Evolutionary conservation across 2,888 invertebrate genomes (phyloP).

Genomic region (Horisme vitalbata): DNA sequence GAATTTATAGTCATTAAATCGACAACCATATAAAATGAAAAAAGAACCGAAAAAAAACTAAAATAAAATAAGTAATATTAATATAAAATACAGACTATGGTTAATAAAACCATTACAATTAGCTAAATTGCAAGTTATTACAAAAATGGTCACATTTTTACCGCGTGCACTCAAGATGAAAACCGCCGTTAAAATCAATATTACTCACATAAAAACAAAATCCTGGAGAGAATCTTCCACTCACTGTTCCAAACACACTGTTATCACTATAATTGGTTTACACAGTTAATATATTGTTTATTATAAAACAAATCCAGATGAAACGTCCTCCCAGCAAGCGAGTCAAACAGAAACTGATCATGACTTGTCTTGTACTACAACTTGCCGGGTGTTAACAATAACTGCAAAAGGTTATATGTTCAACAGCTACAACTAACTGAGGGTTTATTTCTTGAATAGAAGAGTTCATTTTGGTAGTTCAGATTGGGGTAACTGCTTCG

Average conservation of each 20-base stretch:
- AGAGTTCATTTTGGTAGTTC: constrained; percentile 35
- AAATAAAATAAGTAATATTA: too few relatives aligned
- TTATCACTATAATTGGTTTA: constrained; percentile 43
- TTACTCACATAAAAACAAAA: constrained; percentile 40
- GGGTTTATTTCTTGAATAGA: background rate
- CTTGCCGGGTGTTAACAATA: constrained; percentile 48
- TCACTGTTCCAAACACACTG: constrained; percentile 43
- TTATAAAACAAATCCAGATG: constrained; percentile 9
- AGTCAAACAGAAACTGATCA: constrained; percentile 53
- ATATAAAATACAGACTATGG: constrained; percentile 61
- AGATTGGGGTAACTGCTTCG: constrained; percentile 34
- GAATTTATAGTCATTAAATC: too few relatives aligned
- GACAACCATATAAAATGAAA: too few relatives aligned
- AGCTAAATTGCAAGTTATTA: constrained; percentile 35
- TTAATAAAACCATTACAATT: constrained; percentile 45
- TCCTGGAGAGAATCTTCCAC: constrained; percentile 41
- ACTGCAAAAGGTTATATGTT: constrained; percentile 42
- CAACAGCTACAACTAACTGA: constrained; percentile 16
- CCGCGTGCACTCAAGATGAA: constrained; percentile 28
- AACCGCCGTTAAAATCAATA: constrained; percentile 54
- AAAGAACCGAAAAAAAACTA: too few relatives aligned
- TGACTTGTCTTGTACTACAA: constrained; percentile 48
- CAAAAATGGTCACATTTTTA: constrained; percentile 12
- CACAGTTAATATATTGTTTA: constrained; percentile 35
- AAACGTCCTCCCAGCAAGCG: constrained; percentile 44